Conservation (phyloP, 2,113 vertebrate genomes). For the Mastomys coucha region DNA sequence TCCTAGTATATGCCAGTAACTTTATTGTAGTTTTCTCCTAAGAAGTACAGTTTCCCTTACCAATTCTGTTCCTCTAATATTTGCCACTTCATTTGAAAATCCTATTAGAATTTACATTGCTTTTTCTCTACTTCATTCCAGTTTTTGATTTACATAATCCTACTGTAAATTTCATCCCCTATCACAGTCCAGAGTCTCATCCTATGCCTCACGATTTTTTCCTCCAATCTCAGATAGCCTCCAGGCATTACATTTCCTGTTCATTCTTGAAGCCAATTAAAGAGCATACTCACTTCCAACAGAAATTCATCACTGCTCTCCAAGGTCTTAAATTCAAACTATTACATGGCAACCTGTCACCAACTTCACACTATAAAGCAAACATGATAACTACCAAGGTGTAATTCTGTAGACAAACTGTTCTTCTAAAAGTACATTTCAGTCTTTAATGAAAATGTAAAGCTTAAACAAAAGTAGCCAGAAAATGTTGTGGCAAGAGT, state of each 20-base stretch:
- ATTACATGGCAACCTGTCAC: neutral
- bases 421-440: neutral
- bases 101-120: neutral
- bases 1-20: neutral
- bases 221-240: neutral
- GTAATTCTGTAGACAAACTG: neutral
- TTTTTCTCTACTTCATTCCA: neutral
- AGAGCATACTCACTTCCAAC: neutral
- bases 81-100: constrained; percentile 36
- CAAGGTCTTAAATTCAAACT: neutral
- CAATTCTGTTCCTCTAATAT: neutral
- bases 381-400: neutral
- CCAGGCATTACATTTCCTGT: neutral
- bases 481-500: neutral
- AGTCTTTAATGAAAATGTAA: neutral
- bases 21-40: neutral
- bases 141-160: neutral
- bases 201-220: neutral
- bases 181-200: neutral
- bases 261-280: neutral
- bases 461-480: neutral
- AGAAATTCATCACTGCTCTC: neutral
- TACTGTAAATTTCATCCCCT: neutral
- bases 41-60: neutral
- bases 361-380: neutral